These are phyloP conservation scores for Daphoenositta chrysoptera DNA, from an alignment of 2,113 vertebrate genomes.

Conservation along the genomic window DNA sequence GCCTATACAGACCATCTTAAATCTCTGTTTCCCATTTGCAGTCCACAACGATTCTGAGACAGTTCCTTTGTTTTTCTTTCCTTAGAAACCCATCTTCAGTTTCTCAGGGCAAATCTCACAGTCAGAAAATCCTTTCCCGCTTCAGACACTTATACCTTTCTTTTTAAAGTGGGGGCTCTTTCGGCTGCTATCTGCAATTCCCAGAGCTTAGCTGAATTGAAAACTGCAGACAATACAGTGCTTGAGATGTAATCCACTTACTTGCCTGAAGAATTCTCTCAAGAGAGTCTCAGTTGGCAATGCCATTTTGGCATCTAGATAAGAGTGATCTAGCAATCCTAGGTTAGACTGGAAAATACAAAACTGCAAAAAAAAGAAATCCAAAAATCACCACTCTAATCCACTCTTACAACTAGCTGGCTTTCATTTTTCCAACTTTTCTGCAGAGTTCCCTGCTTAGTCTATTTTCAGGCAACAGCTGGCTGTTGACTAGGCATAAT, in stretches of 20 bases:
- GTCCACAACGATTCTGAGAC: not conserved
- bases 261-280: not conserved
- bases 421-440: not conserved
- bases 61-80: not conserved
- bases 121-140: not conserved
- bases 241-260: not conserved
- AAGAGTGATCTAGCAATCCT: not conserved
- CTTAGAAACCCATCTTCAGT: not conserved
- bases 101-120: not conserved
- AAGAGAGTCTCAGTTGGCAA: not conserved
- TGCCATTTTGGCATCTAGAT: not conserved
- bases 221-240: not conserved
- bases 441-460: not conserved
- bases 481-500: not conserved
- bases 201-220: not conserved
- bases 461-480: not conserved
- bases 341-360: not conserved
- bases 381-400: not conserved
- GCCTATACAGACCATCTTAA: not conserved
- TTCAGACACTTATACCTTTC: not conserved
- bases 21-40: not conserved
- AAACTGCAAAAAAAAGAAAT: not conserved
- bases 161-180: not conserved
- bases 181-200: not conserved
- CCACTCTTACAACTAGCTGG: not conserved